A percentile compares a stretch with the other conserved stretches of the same genome.
These are phyloP conservation scores for Adelges cooleyi DNA, from an alignment of 1,140 invertebrate genomes.

Conservation along the genomic window DNA sequence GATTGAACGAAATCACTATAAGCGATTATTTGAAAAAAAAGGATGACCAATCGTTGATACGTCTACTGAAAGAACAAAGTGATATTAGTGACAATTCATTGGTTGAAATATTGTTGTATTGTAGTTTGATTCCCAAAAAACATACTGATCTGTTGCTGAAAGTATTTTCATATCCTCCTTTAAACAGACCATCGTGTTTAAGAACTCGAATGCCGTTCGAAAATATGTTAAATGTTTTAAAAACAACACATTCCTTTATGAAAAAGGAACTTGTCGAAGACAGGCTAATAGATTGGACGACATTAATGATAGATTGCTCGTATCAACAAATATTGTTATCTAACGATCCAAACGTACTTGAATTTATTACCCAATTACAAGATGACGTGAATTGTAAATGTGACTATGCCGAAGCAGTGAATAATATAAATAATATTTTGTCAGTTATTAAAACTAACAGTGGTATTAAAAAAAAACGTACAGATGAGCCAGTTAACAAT, in stretches of 20 bases:
- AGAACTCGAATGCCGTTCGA: background rate
- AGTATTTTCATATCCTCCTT: slow-evolving; percentile 17
- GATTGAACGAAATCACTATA: slow-evolving; percentile 17
- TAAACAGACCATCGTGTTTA: slow-evolving; percentile 16
- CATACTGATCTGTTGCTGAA: slow-evolving; percentile 8
- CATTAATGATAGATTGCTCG: slow-evolving; percentile 12
- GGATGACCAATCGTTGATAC: background rate
- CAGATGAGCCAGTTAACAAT: slow-evolving; percentile 12
- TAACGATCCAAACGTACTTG: slow-evolving; percentile 23
- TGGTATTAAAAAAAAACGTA: background rate
- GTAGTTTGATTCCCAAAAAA: background rate
- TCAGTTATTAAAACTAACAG: background rate
- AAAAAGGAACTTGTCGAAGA: slow-evolving; percentile 14
- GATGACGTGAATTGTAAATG: slow-evolving; percentile 14
- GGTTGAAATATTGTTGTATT: slow-evolving; percentile 20
- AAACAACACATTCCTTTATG: slow-evolving; percentile 5
- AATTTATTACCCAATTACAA: slow-evolving; percentile 10
- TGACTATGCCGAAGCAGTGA: slow-evolving; percentile 10
- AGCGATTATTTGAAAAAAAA: slow-evolving; percentile 7
- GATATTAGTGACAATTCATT: slow-evolving; percentile 15
- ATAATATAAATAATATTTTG: background rate
- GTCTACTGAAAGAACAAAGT: background rate
- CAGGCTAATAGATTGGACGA: slow-evolving; percentile 19
- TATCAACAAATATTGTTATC: slow-evolving; percentile 18
- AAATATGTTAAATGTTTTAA: slow-evolving; percentile 5